Evolutionary conservation across 2,888 invertebrate genomes (phyloP).

Genomic region (Polyommatus icarus): DNA sequence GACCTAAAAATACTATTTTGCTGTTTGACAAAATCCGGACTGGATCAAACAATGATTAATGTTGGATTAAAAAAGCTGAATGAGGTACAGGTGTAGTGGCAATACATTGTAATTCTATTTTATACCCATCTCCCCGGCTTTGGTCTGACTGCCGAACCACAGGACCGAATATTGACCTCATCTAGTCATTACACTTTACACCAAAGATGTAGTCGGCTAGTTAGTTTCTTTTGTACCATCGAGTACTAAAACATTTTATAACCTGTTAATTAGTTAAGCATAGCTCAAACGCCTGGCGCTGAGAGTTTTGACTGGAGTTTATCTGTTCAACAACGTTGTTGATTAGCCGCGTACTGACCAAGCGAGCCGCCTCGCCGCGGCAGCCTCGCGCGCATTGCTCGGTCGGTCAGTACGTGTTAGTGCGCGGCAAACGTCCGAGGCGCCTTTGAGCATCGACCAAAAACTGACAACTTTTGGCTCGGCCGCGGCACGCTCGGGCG

Average conservation of each 20-base stretch:
- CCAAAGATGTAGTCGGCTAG: slow-evolving; percentile 29
- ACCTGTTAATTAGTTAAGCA: slow-evolving; percentile 22
- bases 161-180: slow-evolving; percentile 20
- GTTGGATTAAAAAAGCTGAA: not conserved
- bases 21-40: too few relatives aligned
- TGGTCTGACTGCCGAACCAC: slow-evolving; percentile 13
- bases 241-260: slow-evolving; percentile 20
- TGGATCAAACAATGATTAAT: not conserved
- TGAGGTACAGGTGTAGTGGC: not conserved
- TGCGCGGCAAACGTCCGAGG: too few relatives aligned
- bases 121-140: slow-evolving; percentile 9
- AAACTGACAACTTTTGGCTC: too few relatives aligned
- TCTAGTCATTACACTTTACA: slow-evolving; percentile 20
- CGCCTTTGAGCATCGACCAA: too few relatives aligned
- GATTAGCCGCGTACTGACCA: too few relatives aligned
- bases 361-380: too few relatives aligned
- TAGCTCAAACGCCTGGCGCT: not conserved
- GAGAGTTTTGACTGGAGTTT: not conserved
- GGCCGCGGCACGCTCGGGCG: too few relatives aligned
- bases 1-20: too few relatives aligned
- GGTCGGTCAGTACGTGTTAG: too few relatives aligned
- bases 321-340: not conserved
- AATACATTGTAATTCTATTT: slow-evolving; percentile 27
- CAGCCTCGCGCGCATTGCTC: too few relatives aligned
- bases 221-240: slow-evolving; percentile 29